These are phyloP conservation scores for Shinisaurus crocodilurus DNA, from an alignment of 2,113 vertebrate genomes.

Conservation along the genomic window DNA sequence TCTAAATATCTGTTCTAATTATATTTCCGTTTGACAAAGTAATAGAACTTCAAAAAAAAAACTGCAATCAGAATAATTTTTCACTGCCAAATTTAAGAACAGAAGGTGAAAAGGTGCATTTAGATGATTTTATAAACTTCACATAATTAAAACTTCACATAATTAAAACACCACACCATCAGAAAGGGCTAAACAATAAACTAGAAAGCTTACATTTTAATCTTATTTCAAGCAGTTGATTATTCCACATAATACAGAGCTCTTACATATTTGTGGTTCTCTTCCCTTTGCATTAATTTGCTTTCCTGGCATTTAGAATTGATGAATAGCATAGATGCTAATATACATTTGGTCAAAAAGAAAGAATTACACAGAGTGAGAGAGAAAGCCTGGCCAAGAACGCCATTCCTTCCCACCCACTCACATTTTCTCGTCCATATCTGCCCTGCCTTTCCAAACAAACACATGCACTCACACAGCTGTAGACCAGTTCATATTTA, in stretches of 20 bases:
- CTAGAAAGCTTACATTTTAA: constrained; percentile 70
- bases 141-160: constrained; percentile 71
- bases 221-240: constrained; percentile 74
- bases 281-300: constrained; percentile 59
- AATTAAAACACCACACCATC: constrained; percentile 66
- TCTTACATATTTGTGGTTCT: constrained; percentile 56
- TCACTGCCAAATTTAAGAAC: constrained; percentile 77
- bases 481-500: not conserved
- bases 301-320: constrained; percentile 69
- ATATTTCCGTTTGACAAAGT: constrained; percentile 82
- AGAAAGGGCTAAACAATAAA: constrained; percentile 75
- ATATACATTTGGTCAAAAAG: constrained; percentile 61
- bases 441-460: not conserved
- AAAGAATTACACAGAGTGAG: not conserved
- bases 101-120: constrained; percentile 78
- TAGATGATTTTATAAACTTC: constrained; percentile 76
- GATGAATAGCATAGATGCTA: constrained; percentile 44
- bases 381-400: not conserved
- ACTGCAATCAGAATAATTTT: constrained; percentile 75
- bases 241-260: constrained; percentile 67
- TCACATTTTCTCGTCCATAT: not conserved
- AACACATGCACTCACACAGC: not conserved
- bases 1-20: constrained; percentile 82
- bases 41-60: constrained; percentile 79
- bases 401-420: not conserved